Base-by-base conservation (phyloP, 2,113 vertebrate genomes). In the Caloenas nicobarica region DNA sequence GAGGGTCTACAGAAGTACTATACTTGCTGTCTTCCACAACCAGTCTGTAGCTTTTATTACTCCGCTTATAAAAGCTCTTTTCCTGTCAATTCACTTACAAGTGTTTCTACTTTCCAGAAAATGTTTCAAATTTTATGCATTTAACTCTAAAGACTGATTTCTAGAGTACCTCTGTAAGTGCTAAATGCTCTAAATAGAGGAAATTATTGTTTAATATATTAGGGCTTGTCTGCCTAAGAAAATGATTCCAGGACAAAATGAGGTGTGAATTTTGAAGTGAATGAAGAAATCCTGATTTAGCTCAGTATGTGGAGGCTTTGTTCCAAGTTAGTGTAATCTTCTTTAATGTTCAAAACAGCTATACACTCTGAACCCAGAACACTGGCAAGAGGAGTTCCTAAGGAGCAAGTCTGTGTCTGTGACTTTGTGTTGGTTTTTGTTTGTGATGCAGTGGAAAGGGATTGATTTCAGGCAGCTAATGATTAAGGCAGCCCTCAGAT, bases 231-330 rank as follows among this genome's bases (percentile, higher is more conserved):
- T 96, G 72, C 82, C 53, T 70, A 74, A 94, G 73, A 85, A 95
- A 69, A 93, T 91, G 87, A 84, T 81, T 94, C 58, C 51, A 56
- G 69, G 65, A 23, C 68, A 83, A 87, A 93, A 86, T 62, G 86
- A 95, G 65, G 91, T 93, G 89, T 91, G 86, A 94, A 61, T 89
- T 92, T 91, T 81, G 68, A 78, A 72, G 46, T 34, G 48, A 69
- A 61, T 64, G 60, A 71, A 95, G 70, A 89, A 89, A 84, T 91
- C 66, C 51, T 81, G 40, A 73, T 81, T 88, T 91, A 84, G 50
- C 46, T 86, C 44, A 44, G 66, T 54, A 42, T 46, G n/a, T 69
- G 50, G 18, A 85, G 71, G 74, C 74, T 89, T 94, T 92, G 57
- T 87, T 95, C 87, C 66, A 89, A 91, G 66, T 80, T 61, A 65